These are phyloP conservation scores for Lasioglossum villosulum DNA, from an alignment of 2,888 invertebrate species.

Conservation along the genomic window DNA sequence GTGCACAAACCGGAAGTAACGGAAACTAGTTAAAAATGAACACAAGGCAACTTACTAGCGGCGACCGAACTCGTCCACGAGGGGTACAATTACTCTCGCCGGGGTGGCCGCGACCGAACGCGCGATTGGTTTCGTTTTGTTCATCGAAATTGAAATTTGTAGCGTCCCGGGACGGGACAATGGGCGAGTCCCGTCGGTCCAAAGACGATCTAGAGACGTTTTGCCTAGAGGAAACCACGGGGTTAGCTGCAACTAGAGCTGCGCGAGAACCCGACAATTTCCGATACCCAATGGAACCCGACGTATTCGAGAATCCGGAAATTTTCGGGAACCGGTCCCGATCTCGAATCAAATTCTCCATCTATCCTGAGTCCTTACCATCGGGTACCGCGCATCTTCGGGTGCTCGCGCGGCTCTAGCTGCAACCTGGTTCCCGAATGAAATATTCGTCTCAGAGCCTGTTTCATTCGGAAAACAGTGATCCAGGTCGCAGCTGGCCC, in stretches of 20 bases:
- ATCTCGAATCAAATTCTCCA: too few species aligned
- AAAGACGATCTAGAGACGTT: slow-evolving; percentile 48
- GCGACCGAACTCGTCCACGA: not conserved
- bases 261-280: not conserved
- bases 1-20: slow-evolving; percentile 24
- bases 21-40: slow-evolving; percentile 16
- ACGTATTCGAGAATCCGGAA: too few species aligned
- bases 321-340: not conserved
- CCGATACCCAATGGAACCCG: not conserved
- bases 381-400: not conserved
- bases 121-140: not conserved
- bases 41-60: slow-evolving; percentile 8
- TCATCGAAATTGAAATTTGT: slow-evolving; percentile 21
- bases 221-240: slow-evolving; percentile 68
- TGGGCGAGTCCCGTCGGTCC: slow-evolving; percentile 36
- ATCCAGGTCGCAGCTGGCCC: not conserved
- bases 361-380: not conserved
- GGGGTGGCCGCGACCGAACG: slow-evolving; percentile 21
- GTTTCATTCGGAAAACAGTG: not conserved
- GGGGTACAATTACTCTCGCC: slow-evolving; percentile 15
- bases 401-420: not conserved
- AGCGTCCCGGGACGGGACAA: slow-evolving; percentile 29
- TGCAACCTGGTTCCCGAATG: not conserved
- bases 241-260: not conserved
- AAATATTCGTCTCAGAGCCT: not conserved